A percentile compares a stretch with the other conserved stretches of the same genome.
Conservation (phyloP, 2,888 invertebrate genomes). For the Philereme transversata region DNA sequence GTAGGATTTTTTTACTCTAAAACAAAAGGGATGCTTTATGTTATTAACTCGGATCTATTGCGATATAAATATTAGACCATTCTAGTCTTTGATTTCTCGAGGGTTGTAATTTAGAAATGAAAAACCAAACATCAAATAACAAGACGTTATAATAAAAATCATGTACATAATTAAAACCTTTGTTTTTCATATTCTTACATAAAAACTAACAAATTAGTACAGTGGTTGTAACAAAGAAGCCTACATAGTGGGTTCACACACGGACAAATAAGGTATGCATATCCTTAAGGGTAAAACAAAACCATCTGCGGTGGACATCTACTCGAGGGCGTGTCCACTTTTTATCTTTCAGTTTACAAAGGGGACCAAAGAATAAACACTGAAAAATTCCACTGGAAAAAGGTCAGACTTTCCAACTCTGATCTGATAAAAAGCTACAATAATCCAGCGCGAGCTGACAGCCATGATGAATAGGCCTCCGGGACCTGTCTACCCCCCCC, state of each 20-base stretch:
- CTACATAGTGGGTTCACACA: background rate
- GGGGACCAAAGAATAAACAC: constrained; percentile 19
- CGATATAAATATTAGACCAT: constrained; percentile 21
- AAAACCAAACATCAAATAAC: constrained; percentile 1
- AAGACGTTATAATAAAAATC: background rate
- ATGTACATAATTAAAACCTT: too few species aligned
- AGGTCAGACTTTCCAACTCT: constrained; percentile 36
- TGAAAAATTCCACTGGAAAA: constrained; percentile 22
- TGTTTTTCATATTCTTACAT: too few species aligned
- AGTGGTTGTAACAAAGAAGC: too few species aligned
- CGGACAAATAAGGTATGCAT: constrained; percentile 6
- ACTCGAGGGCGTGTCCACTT: constrained; percentile 20
- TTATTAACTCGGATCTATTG: constrained; percentile 18
- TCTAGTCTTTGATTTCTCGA: constrained; percentile 17
- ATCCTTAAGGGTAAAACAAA: constrained; percentile 7
- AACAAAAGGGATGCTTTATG: constrained; percentile 20
- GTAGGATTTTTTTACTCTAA: constrained; percentile 13
- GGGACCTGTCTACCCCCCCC: constrained; percentile 37
- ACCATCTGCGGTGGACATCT: constrained; percentile 14
- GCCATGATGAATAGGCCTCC: constrained; percentile 44
- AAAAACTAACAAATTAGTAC: too few species aligned
- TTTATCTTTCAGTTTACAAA: constrained; percentile 23
- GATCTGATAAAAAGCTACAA: constrained; percentile 49
- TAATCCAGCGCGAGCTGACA: constrained; percentile 44
- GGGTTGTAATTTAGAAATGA: background rate